These are phyloP conservation scores for Microctonus brassicae DNA, from an alignment of 2,888 invertebrate species.

Conservation along the genomic window DNA sequence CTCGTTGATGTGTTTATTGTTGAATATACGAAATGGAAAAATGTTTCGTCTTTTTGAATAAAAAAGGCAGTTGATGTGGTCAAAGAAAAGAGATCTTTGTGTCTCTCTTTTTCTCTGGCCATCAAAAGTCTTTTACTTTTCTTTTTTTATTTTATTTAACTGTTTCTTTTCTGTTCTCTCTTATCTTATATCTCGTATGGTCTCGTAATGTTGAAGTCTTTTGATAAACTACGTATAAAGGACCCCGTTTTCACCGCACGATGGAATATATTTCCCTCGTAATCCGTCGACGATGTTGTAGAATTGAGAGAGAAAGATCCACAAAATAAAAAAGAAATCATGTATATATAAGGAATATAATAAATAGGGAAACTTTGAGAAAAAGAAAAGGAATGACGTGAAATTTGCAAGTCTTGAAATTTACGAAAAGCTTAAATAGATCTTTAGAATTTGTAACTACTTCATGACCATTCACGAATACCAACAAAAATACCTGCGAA, in stretches of 20 bases:
- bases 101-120: background rate
- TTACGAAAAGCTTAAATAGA: background rate
- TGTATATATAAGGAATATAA: background rate
- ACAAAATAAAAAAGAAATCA: background rate
- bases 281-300: constrained; percentile 32
- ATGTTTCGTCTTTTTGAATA: background rate
- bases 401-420: constrained; percentile 5
- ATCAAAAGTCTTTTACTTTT: constrained; percentile 20
- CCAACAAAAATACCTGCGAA: too few relatives aligned
- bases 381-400: background rate
- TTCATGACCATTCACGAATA: background rate
- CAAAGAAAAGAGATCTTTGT: constrained; percentile 12
- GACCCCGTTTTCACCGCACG: constrained; percentile 18
- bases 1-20: background rate
- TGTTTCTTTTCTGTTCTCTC: constrained; percentile 16
- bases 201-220: constrained; percentile 11
- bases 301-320: constrained; percentile 2
- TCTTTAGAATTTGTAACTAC: background rate
- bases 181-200: background rate
- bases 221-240: constrained; percentile 24
- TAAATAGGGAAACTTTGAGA: background rate
- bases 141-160: constrained; percentile 20
- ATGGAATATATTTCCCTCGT: constrained; percentile 27
- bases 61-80: constrained; percentile 12
- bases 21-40: constrained; percentile 8